Percentiles rank a stretch among this genome's conserved stretches.
phyloP scores from a whole-genome alignment of 2,797 vertebrate species.

The Pristis pectinata region DNA sequence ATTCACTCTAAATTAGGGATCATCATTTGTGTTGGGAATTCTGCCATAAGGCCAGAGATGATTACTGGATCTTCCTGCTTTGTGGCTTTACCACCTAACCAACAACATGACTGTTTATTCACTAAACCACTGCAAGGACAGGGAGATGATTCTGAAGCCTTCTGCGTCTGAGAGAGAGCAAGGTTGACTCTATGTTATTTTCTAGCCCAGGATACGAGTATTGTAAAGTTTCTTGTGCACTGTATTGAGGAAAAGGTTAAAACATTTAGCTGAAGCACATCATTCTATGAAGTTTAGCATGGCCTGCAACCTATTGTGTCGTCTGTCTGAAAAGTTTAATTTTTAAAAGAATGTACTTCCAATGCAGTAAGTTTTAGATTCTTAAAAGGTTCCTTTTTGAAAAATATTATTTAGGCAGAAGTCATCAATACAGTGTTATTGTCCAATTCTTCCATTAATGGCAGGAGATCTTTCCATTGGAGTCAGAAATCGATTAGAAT shows the following conservation, averaged over 20 bases:
- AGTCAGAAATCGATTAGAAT: constrained; percentile 26
- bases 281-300: constrained; percentile 5
- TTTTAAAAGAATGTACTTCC: constrained; percentile 23
- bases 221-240: background rate
- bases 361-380: background rate
- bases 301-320: background rate
- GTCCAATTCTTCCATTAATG: constrained; percentile 36
- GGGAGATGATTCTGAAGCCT: background rate
- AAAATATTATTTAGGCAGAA: constrained; percentile 15
- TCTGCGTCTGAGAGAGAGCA: background rate
- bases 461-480: constrained; percentile 18
- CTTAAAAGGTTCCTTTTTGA: constrained; percentile 22
- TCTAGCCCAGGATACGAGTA: too few species aligned
- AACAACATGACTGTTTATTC: background rate
- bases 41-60: too few species aligned
- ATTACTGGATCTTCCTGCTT: background rate
- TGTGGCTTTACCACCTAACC: background rate
- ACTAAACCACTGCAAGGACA: background rate
- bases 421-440: constrained; percentile 4
- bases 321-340: background rate
- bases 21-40: background rate
- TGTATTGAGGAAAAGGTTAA: constrained; percentile 23
- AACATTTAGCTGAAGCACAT: constrained; percentile 33
- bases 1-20: background rate
- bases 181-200: background rate